Conservation (phyloP, 2,797 vertebrate species). For the Sebastes oblongus region DNA sequence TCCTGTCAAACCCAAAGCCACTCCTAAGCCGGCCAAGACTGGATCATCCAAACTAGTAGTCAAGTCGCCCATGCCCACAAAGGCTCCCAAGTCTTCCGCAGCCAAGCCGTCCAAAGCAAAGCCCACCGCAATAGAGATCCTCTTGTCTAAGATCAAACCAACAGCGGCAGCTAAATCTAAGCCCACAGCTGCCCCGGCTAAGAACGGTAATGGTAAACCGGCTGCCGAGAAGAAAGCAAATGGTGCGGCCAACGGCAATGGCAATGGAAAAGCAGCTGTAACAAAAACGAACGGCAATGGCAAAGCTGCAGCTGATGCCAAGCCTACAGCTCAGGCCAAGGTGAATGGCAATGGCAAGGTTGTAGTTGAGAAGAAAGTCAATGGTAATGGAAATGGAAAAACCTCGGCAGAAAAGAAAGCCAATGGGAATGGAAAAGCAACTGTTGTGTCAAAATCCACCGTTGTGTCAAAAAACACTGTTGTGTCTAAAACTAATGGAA, state of each 20-base stretch:
- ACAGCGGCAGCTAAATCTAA: conserved; percentile 72
- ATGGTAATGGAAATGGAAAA: conserved; percentile 49
- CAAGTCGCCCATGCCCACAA: conserved; percentile 65
- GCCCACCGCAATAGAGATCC: conserved; percentile 62
- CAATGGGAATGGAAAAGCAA: conserved; percentile 63
- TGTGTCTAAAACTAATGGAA: conserved; percentile 57
- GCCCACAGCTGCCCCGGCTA: conserved; percentile 60
- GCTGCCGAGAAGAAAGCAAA: conserved; percentile 62
- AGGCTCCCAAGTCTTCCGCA: conserved; percentile 63
- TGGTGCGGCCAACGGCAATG: conserved; percentile 49
- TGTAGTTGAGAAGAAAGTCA: conserved; percentile 61
- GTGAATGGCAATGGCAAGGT: conserved; percentile 62
- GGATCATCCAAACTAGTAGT: conserved; percentile 66
- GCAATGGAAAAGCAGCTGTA: conserved; percentile 44
- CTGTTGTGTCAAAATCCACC: conserved; percentile 52
- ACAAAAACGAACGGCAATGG: conserved; percentile 51
- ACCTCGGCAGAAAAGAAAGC: conserved; percentile 56
- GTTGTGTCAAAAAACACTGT: conserved; percentile 48
- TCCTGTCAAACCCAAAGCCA: conserved; percentile 67
- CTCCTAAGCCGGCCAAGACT: conserved; percentile 59
- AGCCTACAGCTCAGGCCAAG: conserved; percentile 54
- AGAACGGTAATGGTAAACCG: conserved; percentile 61
- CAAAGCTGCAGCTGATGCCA: conserved; percentile 47
- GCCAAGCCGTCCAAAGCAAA: conserved; percentile 74
- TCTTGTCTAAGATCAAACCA: conserved; percentile 79